These are phyloP conservation scores for Laspeyria flexula DNA, from an alignment of 2,888 invertebrate species.

Conservation along the genomic window DNA sequence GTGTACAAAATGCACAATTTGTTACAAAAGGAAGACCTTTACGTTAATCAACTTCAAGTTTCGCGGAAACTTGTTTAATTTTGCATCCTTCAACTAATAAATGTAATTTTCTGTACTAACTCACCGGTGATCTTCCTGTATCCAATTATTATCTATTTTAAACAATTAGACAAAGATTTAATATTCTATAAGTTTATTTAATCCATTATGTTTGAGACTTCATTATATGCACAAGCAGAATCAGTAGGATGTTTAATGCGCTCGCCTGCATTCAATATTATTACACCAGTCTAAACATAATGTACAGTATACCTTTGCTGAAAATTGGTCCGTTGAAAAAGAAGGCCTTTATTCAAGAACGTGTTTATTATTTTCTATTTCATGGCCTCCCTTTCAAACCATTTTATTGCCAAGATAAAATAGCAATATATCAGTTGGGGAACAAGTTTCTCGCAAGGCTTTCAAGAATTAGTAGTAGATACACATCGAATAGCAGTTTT, in stretches of 20 bases:
- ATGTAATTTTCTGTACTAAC: neutral
- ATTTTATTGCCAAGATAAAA: too few relatives aligned
- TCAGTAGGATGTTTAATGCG: neutral
- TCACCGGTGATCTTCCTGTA: slow-evolving; percentile 6
- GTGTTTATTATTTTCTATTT: too few relatives aligned
- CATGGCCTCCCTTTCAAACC: too few relatives aligned
- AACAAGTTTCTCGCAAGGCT: too few relatives aligned
- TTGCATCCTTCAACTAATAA: slow-evolving; percentile 15
- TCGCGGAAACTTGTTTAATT: slow-evolving; percentile 10
- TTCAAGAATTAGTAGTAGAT: too few relatives aligned
- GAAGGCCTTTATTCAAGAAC: too few relatives aligned
- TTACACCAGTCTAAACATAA: too few relatives aligned
- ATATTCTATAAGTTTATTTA: neutral
- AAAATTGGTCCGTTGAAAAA: too few relatives aligned
- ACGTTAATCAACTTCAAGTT: slow-evolving; percentile 7
- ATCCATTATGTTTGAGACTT: neutral
- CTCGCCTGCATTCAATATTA: too few relatives aligned
- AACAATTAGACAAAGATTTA: slow-evolving; percentile 11
- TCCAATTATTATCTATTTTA: slow-evolving; percentile 5
- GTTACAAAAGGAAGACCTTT: slow-evolving; percentile 5
- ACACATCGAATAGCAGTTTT: too few relatives aligned
- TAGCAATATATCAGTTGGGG: too few relatives aligned
- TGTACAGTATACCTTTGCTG: too few relatives aligned
- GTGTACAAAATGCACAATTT: slow-evolving; percentile 5
- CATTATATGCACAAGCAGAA: neutral